Evolutionary conservation across 92 coral and sea anemone genomes (phyloP).

Genomic region (Bergia sp.): DNA sequence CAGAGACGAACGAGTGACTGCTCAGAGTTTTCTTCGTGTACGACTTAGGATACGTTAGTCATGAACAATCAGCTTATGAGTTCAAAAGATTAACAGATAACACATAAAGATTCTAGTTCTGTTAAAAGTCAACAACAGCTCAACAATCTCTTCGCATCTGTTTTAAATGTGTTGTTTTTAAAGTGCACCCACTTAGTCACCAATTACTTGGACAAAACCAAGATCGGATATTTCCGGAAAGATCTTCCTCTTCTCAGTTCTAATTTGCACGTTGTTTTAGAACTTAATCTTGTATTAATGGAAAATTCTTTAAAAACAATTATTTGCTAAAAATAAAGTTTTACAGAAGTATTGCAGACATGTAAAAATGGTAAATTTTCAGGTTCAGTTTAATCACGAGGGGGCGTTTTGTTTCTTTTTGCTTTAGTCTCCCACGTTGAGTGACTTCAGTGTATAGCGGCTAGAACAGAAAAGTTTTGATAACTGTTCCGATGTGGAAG

Average conservation of each 20-base stretch:
- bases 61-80: neutral
- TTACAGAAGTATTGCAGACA: neutral
- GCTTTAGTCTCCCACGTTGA: neutral
- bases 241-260: neutral
- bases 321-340: neutral
- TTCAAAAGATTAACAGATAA: neutral
- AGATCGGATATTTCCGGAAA: constrained; percentile 1
- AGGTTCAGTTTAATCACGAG: neutral
- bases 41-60: neutral
- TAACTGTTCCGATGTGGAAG: neutral
- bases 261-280: neutral
- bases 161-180: neutral
- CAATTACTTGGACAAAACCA: neutral
- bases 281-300: neutral
- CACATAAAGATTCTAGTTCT: neutral
- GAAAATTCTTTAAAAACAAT: neutral
- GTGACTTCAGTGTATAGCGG: neutral
- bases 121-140: neutral
- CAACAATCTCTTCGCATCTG: neutral
- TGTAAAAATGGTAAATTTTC: too few relatives aligned
- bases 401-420: too few relatives aligned
- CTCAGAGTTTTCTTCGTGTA: neutral
- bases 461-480: neutral
- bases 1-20: neutral
- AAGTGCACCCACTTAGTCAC: neutral